A percentile compares a stretch with the other conserved stretches of the same genome.
phyloP scores from a whole-genome alignment of 2,888 invertebrate species.

The Heliconius ethilla region DNA sequence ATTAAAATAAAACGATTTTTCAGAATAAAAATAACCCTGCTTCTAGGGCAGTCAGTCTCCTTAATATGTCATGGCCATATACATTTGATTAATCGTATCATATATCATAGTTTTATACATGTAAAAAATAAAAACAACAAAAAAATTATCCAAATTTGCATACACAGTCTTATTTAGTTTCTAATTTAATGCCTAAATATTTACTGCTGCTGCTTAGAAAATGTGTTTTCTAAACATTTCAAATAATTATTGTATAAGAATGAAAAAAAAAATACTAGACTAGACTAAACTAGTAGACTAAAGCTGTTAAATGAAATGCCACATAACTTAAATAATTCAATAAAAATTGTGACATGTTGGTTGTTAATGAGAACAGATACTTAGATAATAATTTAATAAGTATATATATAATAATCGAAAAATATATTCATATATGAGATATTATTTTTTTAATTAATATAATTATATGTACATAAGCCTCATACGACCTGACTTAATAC shows the following conservation, averaged over 20 bases:
- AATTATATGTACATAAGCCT: neutral
- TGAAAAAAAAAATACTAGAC: no score
- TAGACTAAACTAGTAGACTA: no score
- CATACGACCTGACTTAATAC: neutral
- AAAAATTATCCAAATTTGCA: neutral
- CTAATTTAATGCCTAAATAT: neutral
- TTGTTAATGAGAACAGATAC: neutral
- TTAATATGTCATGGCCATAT: neutral
- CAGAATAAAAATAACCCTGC: neutral
- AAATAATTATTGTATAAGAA: neutral
- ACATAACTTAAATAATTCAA: neutral
- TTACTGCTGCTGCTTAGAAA: neutral
- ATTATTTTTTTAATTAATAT: neutral
- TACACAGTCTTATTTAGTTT: neutral
- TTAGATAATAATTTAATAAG: neutral
- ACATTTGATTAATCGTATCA: neutral
- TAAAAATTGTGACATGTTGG: no score
- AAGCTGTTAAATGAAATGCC: neutral
- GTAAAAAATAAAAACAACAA: neutral
- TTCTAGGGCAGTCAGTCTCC: neutral
- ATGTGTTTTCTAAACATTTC: neutral
- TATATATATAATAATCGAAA: neutral
- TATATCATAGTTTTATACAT: neutral
- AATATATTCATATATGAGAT: neutral
- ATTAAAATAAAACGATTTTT: neutral